Percentiles rank a stretch among this genome's conserved stretches.
Conservation (phyloP, 2,113 vertebrate genomes). For the Peromyscus californicus region DNA sequence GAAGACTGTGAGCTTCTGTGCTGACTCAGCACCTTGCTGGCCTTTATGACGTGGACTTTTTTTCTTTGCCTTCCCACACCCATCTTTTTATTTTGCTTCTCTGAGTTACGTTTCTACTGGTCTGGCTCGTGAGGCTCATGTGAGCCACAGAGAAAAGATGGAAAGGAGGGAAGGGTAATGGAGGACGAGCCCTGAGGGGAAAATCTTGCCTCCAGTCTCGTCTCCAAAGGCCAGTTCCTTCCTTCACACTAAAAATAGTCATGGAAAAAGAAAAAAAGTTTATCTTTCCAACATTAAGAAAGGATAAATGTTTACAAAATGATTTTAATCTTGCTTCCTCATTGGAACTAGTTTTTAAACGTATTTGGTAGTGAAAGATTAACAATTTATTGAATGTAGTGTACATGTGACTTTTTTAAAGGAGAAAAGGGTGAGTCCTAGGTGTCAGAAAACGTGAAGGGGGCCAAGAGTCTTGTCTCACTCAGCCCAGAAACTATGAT, state of each 20-base stretch:
- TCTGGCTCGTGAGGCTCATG: rapidly evolving
- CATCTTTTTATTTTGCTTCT: neutral
- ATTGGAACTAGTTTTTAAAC: slow-evolving; percentile 27
- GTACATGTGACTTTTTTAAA: neutral
- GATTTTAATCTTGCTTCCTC: slow-evolving; percentile 47
- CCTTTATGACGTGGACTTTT: neutral
- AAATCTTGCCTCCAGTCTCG: neutral
- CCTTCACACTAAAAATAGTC: slow-evolving; percentile 59
- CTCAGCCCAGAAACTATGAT: neutral
- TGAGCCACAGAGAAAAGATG: neutral
- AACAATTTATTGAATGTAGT: neutral
- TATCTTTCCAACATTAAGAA: slow-evolving; percentile 45
- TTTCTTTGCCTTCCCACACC: neutral
- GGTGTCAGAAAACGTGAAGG: neutral
- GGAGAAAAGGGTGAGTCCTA: neutral
- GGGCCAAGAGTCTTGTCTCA: neutral
- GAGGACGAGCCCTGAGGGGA: neutral
- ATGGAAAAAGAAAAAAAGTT: slow-evolving; percentile 17
- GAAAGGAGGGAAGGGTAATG: neutral
- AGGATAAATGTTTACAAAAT: slow-evolving; percentile 64
- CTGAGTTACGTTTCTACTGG: neutral
- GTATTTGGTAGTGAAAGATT: neutral
- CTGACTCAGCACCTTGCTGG: neutral
- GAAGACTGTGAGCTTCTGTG: neutral
- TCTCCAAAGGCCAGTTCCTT: neutral